phyloP scores from a whole-genome alignment of 2,113 vertebrate species.

The Semnornis frantzii region DNA sequence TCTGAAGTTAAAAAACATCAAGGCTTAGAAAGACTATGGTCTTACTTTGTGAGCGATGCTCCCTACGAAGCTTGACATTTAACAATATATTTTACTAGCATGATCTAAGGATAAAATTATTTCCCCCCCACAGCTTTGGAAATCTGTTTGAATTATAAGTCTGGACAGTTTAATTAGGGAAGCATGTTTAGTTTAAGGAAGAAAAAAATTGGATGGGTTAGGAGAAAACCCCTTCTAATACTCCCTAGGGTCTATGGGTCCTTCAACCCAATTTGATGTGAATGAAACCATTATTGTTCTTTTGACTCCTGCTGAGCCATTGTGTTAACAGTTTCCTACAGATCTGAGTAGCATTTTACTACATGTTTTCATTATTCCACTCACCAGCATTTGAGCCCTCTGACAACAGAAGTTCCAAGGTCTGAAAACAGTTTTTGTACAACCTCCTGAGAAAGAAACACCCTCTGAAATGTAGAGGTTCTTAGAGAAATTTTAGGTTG shows the following conservation, averaged over 20 bases:
- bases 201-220: neutral
- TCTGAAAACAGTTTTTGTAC: neutral
- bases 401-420: neutral
- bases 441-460: neutral
- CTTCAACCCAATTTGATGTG: slow-evolving; percentile 63
- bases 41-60: neutral
- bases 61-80: neutral
- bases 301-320: slow-evolving; percentile 29
- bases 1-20: neutral
- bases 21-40: accelerated
- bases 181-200: neutral
- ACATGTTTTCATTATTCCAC: neutral
- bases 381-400: neutral
- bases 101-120: neutral
- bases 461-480: neutral
- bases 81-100: neutral
- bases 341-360: neutral
- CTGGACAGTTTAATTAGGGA: neutral
- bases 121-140: neutral
- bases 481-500: accelerated
- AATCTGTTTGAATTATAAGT: neutral
- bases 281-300: slow-evolving; percentile 63
- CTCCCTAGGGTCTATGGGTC: slow-evolving; percentile 24
- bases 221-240: slow-evolving; percentile 6
- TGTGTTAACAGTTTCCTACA: neutral